Conservation (phyloP, 2,888 invertebrate species). For the Drosophila nr. perissopoda region DNA sequence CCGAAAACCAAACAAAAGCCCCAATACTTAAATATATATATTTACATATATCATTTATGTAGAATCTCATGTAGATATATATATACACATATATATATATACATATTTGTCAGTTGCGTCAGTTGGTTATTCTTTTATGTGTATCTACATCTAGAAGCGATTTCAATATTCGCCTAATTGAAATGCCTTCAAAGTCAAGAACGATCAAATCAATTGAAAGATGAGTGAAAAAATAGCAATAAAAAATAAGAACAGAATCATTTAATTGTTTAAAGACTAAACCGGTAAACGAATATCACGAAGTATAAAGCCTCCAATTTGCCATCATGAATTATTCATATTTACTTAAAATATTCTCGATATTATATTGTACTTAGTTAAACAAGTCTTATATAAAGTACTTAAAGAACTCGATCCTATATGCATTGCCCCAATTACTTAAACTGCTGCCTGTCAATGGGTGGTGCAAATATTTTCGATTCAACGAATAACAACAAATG, state of each 20-base stretch:
- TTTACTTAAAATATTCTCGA: background rate
- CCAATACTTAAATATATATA: slow-evolving; percentile 20
- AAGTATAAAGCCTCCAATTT: background rate
- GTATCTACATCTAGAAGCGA: background rate
- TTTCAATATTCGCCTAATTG: slow-evolving; percentile 36
- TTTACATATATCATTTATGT: slow-evolving; percentile 26
- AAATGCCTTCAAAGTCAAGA: slow-evolving; percentile 29
- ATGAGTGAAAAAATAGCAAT: background rate
- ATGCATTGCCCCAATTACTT: slow-evolving; percentile 64
- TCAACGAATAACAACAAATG: slow-evolving; percentile 25
- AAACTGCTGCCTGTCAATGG: slow-evolving; percentile 45
- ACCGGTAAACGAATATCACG: slow-evolving; percentile 1
- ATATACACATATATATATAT: slow-evolving; percentile 11
- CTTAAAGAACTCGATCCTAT: slow-evolving; percentile 36
- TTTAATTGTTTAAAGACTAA: background rate
- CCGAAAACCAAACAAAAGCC: slow-evolving; percentile 36
- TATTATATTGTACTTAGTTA: slow-evolving; percentile 10
- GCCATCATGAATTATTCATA: background rate
- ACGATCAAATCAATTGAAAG: slow-evolving; percentile 33
- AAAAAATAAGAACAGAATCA: background rate
- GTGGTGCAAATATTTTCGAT: slow-evolving; percentile 42
- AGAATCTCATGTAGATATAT: background rate
- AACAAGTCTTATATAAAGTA: slow-evolving; percentile 54
- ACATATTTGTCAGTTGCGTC: slow-evolving; percentile 25
- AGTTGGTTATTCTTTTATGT: slow-evolving; percentile 24